A percentile compares a stretch with the other conserved stretches of the same genome.
Evolutionary conservation across 2,797 vertebrate species (phyloP).

Genomic region (Chrysolophus pictus): DNA sequence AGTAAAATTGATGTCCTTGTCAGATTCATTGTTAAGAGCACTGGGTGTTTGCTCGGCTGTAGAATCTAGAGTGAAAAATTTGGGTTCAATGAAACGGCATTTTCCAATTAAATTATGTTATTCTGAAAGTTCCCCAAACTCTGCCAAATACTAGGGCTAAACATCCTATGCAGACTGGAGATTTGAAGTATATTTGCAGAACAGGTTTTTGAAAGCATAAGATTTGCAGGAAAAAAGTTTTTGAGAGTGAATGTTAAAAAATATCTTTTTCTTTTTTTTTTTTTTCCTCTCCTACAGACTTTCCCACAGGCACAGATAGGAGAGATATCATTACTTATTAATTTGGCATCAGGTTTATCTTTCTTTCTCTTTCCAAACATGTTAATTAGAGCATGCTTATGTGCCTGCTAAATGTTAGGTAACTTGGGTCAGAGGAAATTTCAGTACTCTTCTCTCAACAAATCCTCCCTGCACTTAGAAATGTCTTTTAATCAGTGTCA

Average conservation of each 20-base stretch:
- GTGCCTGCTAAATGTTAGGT: not conserved
- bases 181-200: conserved; percentile 17
- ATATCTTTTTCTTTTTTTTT: not conserved
- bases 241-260: conserved; percentile 40
- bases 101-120: conserved; percentile 39
- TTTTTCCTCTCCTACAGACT: conserved; percentile 8
- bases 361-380: conserved; percentile 47
- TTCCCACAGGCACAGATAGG: not conserved
- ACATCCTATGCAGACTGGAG: not conserved
- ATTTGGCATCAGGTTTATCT: not conserved
- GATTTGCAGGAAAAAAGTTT: not conserved
- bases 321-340: conserved; percentile 22
- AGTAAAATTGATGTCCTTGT: conserved; percentile 14
- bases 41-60: conserved; percentile 32
- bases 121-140: conserved; percentile 23
- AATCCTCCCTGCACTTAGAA: not conserved
- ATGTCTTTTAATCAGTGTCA: not conserved
- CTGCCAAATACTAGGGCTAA: not conserved
- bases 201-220: not conserved
- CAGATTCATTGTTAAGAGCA: not conserved
- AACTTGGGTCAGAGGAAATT: conserved; percentile 4
- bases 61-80: conserved; percentile 22
- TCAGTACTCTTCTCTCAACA: not conserved
- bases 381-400: conserved; percentile 24
- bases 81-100: conserved; percentile 6